Conservation (phyloP, 2,888 invertebrate species). For the Melangyna quadrimaculata region DNA sequence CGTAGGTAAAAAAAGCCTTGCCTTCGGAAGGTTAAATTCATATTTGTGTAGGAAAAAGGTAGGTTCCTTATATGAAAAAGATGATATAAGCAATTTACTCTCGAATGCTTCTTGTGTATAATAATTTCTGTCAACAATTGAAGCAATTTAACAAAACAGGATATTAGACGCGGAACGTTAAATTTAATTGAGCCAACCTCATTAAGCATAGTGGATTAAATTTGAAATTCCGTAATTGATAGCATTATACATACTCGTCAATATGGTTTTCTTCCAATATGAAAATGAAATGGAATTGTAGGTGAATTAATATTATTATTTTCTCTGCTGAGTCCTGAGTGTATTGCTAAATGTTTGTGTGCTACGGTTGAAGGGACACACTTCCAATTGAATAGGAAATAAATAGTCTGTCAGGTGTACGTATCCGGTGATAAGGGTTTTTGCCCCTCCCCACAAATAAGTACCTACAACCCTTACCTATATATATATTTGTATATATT, state of each 20-base stretch:
- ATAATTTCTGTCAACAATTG: constrained; percentile 27
- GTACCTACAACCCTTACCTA: too few relatives aligned
- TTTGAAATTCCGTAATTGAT: constrained; percentile 67
- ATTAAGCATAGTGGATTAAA: constrained; percentile 67
- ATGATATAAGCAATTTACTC: background rate
- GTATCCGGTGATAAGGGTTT: background rate
- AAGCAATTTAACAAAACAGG: constrained; percentile 10
- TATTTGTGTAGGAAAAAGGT: too few relatives aligned
- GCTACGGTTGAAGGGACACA: constrained; percentile 13
- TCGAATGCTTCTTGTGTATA: background rate
- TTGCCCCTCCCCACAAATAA: background rate
- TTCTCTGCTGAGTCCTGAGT: background rate
- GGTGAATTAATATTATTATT: constrained; percentile 6
- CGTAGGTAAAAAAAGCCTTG: too few relatives aligned
- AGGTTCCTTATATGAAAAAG: background rate
- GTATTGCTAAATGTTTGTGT: constrained; percentile 3
- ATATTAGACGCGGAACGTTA: constrained; percentile 51
- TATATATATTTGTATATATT: background rate
- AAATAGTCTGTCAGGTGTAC: constrained; percentile 52
- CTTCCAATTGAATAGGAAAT: constrained; percentile 46
- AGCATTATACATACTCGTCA: constrained; percentile 38
- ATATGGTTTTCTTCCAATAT: background rate
- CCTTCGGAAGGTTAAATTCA: too few relatives aligned
- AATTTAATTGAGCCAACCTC: constrained; percentile 64
- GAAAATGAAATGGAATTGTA: background rate